phyloP scores from a whole-genome alignment of 2,888 invertebrate genomes.

The Andrena praecox region DNA sequence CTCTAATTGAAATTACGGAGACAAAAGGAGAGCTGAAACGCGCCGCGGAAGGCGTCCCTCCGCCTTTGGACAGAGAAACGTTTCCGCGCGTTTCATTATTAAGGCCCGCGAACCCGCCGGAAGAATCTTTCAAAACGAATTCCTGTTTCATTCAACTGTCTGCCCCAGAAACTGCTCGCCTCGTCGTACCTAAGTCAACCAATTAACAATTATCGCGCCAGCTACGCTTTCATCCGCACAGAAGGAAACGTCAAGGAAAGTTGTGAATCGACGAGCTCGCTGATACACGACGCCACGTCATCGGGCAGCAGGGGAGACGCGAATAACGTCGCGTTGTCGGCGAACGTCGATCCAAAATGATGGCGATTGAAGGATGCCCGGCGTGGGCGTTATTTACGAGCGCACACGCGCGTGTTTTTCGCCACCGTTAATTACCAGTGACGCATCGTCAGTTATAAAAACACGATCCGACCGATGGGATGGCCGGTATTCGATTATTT shows the following conservation, averaged over 20 bases:
- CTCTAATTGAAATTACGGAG: slow-evolving; percentile 50
- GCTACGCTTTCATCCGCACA: not conserved
- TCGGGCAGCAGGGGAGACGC: not conserved
- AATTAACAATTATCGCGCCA: slow-evolving; percentile 73
- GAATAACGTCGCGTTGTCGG: not conserved
- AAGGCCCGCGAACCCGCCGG: slow-evolving; percentile 34
- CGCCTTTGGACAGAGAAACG: slow-evolving; percentile 35
- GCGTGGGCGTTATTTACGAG: slow-evolving; percentile 21
- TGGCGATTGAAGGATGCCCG: not conserved
- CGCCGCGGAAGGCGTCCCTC: slow-evolving; percentile 9
- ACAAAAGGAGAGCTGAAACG: slow-evolving; percentile 36
- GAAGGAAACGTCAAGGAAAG: not conserved
- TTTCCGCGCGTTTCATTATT: slow-evolving; percentile 56
- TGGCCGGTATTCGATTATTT: slow-evolving; percentile 20
- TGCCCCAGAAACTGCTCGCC: slow-evolving; percentile 43
- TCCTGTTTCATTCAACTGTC: slow-evolving; percentile 69
- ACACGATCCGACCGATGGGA: slow-evolving; percentile 6
- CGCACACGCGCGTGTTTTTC: slow-evolving; percentile 7
- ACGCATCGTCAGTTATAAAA: slow-evolving; percentile 23
- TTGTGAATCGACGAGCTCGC: not conserved
- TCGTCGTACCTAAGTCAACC: slow-evolving; percentile 68
- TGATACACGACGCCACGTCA: not conserved
- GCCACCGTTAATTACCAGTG: slow-evolving; percentile 21
- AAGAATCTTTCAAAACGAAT: slow-evolving; percentile 69
- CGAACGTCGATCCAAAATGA: not conserved